Percentiles rank a stretch among this genome's conserved stretches.
phyloP scores from a whole-genome alignment of 2,888 invertebrate genomes.

The Pseudeuparius sepicola region DNA sequence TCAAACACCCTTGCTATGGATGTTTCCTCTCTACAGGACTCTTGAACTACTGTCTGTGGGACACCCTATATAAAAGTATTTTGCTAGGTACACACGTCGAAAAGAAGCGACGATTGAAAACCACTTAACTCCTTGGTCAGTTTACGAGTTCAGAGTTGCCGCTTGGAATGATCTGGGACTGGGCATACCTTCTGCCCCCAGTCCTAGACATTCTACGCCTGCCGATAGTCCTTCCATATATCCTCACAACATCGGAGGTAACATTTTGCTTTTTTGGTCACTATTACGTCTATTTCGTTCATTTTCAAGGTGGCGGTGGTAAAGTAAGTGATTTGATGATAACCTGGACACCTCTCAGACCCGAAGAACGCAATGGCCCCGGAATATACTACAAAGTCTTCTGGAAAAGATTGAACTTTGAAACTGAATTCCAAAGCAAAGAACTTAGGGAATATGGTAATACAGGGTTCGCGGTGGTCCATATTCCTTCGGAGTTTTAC shows the following conservation, averaged over 20 bases:
- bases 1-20: too few species aligned
- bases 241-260: conserved; percentile 66
- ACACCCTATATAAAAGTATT: too few species aligned
- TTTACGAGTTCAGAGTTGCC: conserved; percentile 80
- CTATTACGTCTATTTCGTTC: too few species aligned
- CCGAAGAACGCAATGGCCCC: conserved; percentile 78
- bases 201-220: conserved; percentile 76
- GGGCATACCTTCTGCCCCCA: conserved; percentile 72
- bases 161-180: conserved; percentile 81
- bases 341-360: conserved; percentile 71
- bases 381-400: conserved; percentile 85
- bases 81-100: too few species aligned
- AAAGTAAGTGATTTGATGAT: conserved; percentile 92
- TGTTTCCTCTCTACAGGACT: too few species aligned
- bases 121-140: conserved; percentile 74
- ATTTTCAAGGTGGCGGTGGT: conserved; percentile 94
- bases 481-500: conserved; percentile 61
- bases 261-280: too few species aligned
- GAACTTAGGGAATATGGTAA: conserved; percentile 65
- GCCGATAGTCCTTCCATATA: conserved; percentile 69
- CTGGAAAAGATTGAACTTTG: conserved; percentile 65
- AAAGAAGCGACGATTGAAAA: conserved; percentile 64
- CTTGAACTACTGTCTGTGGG: too few species aligned
- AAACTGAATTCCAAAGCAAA: conserved; percentile 66
- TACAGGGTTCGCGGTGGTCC: conserved; percentile 67